phyloP scores from a whole-genome alignment of 1,140 invertebrate species.

The Drosophila subobscura region DNA sequence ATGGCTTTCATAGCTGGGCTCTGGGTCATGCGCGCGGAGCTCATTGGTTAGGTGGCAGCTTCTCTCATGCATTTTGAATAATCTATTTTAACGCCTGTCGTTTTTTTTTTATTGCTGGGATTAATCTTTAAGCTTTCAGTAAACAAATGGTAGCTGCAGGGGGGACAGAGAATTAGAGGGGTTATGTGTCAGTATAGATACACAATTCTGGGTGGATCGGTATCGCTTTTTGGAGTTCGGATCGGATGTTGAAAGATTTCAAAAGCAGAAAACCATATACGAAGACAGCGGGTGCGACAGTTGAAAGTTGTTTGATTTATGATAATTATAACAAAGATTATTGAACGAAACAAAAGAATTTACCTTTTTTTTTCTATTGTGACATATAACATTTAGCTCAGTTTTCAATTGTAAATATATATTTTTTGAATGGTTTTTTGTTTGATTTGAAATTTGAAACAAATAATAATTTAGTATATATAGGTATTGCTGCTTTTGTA shows the following conservation, averaged over 20 bases:
- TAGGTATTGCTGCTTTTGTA: constrained; percentile 87
- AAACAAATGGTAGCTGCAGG: constrained; percentile 4
- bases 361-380: constrained; percentile 65
- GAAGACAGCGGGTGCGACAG: constrained; percentile 49
- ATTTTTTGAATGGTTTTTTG: constrained; percentile 13
- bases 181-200: background rate
- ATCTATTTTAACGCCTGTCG: constrained; percentile 52
- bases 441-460: constrained; percentile 61
- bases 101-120: constrained; percentile 30
- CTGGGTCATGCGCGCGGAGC: constrained; percentile 7
- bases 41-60: too few relatives aligned
- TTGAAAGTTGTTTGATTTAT: constrained; percentile 27
- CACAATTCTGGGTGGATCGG: too few relatives aligned
- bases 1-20: too few relatives aligned
- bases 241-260: constrained; percentile 48
- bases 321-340: constrained; percentile 25
- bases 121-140: background rate
- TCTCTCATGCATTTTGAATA: constrained; percentile 18
- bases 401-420: too few relatives aligned
- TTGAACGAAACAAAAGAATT: constrained; percentile 40
- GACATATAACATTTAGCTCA: constrained; percentile 56
- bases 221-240: background rate
- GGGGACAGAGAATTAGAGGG: constrained; percentile 30
- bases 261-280: constrained; percentile 21
- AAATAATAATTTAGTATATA: constrained; percentile 85